Evolutionary conservation across 1,140 invertebrate genomes (phyloP).

Genomic region (Heliothis virescens): DNA sequence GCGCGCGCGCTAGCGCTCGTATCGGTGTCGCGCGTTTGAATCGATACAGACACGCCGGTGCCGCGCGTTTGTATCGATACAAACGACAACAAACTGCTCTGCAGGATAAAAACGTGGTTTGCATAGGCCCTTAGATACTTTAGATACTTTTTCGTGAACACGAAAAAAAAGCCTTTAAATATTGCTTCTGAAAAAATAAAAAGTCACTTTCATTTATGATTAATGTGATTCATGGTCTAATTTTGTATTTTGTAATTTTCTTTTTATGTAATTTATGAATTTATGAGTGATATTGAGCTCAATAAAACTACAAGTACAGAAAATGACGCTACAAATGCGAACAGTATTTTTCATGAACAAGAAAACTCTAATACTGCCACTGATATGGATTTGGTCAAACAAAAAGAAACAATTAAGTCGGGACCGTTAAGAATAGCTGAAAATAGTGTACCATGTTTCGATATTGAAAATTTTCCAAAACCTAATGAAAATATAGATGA

Average conservation of each 20-base stretch:
- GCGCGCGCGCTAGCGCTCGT: too few relatives aligned
- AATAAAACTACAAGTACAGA: not conserved
- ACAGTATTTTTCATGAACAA: not conserved
- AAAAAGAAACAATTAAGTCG: slow-evolving; percentile 10
- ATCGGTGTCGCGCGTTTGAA: too few relatives aligned
- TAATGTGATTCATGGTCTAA: not conserved
- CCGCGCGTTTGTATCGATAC: too few relatives aligned
- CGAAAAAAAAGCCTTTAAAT: not conserved
- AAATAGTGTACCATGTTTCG: not conserved
- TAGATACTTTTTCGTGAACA: not conserved
- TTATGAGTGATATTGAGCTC: not conserved
- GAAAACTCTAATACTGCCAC: not conserved
- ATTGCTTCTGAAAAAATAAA: too few relatives aligned
- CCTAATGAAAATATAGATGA: not conserved
- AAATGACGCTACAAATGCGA: not conserved
- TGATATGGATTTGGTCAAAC: slow-evolving; percentile 14
- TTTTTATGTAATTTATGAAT: not conserved
- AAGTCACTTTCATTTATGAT: not conserved
- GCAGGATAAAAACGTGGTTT: too few relatives aligned
- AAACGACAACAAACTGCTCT: too few relatives aligned
- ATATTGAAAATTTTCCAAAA: slow-evolving; percentile 3
- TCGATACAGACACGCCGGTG: too few relatives aligned
- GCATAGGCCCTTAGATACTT: too few relatives aligned
- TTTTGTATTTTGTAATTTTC: not conserved
- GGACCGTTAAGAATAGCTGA: not conserved